phyloP scores from a whole-genome alignment of 2,797 vertebrate genomes.

The Meda fulgida region DNA sequence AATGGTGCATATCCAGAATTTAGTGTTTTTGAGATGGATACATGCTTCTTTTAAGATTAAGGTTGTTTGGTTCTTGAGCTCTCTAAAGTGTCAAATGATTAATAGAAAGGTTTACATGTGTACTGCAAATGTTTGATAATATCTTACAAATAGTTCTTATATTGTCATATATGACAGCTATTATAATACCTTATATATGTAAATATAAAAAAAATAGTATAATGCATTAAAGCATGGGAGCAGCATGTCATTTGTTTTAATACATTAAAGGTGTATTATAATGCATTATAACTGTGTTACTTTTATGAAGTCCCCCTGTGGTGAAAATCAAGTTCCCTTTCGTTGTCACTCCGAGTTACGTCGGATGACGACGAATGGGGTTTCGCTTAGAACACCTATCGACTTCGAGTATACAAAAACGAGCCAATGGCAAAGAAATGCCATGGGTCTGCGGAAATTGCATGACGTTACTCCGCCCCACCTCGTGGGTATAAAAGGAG shows the following conservation, averaged over 20 bases:
- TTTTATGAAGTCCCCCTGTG: not conserved
- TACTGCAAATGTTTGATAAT: not conserved
- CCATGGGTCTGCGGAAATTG: too few relatives aligned
- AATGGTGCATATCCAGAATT: not conserved
- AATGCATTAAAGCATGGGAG: not conserved
- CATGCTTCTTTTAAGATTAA: too few relatives aligned
- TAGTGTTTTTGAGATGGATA: not conserved
- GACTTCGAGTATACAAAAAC: too few relatives aligned
- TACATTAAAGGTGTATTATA: not conserved
- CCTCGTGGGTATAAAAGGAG: too few relatives aligned
- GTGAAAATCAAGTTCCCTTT: too few relatives aligned
- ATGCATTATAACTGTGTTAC: not conserved
- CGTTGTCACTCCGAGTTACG: too few relatives aligned
- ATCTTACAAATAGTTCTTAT: not conserved
- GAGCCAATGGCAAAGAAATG: too few relatives aligned
- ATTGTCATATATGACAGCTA: not conserved
- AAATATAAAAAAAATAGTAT: not conserved
- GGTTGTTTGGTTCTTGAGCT: not conserved
- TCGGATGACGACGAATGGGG: too few relatives aligned
- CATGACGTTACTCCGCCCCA: too few relatives aligned
- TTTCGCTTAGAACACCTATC: too few relatives aligned
- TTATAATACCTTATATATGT: constrained; percentile 1
- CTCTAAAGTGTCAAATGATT: not conserved
- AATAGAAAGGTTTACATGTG: not conserved
- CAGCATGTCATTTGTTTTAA: not conserved